phyloP scores from a whole-genome alignment of 2,888 invertebrate species.

The Hofmannophila pseudospretella region DNA sequence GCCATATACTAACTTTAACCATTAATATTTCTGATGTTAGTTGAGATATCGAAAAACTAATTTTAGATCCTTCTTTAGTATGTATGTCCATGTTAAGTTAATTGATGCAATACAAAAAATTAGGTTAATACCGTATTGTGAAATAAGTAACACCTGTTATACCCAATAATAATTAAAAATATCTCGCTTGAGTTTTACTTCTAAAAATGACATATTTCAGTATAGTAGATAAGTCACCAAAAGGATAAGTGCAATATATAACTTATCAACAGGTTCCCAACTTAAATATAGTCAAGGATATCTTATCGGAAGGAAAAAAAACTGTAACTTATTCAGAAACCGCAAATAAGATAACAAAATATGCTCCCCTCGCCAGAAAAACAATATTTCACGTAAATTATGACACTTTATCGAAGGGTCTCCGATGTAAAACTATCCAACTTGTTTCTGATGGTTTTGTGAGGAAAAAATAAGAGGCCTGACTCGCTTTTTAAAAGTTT shows the following conservation, averaged over 20 bases:
- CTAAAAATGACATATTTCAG: too few species aligned
- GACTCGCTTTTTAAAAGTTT: conserved; percentile 58
- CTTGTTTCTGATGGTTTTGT: conserved; percentile 51
- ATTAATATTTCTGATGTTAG: too few species aligned
- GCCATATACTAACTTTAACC: too few species aligned
- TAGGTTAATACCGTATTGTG: too few species aligned
- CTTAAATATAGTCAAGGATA: conserved; percentile 23
- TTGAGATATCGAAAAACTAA: too few species aligned
- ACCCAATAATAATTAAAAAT: too few species aligned
- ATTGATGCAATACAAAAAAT: too few species aligned
- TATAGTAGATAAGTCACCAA: too few species aligned
- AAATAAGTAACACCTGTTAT: too few species aligned
- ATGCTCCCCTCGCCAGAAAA: conserved; percentile 45
- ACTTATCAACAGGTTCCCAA: conserved; percentile 44
- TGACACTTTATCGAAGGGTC: conserved; percentile 68
- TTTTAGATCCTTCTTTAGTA: too few species aligned
- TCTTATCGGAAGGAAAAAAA: conserved; percentile 29
- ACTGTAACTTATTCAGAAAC: conserved; percentile 41
- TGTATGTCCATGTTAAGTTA: too few species aligned
- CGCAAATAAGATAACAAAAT: conserved; percentile 53
- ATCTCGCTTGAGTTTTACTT: too few species aligned
- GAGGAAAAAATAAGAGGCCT: conserved; percentile 53
- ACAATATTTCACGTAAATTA: conserved; percentile 66
- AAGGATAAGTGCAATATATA: conserved; percentile 10
- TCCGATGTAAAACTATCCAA: conserved; percentile 65